Evolutionary conservation across 1,140 invertebrate species (phyloP), one percentile per base, ranked within the genome.

Genomic region (Drepana arcuata): DNA sequence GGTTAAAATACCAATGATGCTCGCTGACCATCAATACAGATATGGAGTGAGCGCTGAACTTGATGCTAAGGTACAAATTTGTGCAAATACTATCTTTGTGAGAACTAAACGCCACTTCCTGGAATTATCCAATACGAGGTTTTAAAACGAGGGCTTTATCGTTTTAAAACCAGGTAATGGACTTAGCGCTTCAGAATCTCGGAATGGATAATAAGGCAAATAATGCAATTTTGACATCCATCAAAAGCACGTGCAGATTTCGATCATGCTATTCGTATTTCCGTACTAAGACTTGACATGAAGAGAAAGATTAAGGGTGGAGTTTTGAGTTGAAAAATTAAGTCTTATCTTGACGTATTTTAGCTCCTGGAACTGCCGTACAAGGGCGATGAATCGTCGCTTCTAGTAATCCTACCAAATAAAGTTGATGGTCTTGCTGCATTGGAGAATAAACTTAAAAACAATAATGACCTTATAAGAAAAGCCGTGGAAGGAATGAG

Each of bases 361-460:
- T 14, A 80, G 72, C 41, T 80, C 11, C 28, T 80, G 6, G 62
- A 72, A 63, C 36, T 80, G 16, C 53, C 56, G 2, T 75, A 78
- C 16, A 49, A 54, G 49, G 73, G 69, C 11, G 53, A 65, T 7
- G 47, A 70, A 34, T 41, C 71, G 2, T 64, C 68, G 1, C 41
- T 74, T 15, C 7, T 74, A 10, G 43, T 79, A 16, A 50, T 73
- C 0, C 38, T 80, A 1, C 75, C 75, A 1, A 67, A 65, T 25
- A 30, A 75, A 31, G 27, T 72, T 13, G 69, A 72, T 2, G 75
- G 71, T 7, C 42, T 80, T 13, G 11, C 32, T 4, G 31, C 44
- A 14, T 30, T 80, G n/a, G 23, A 54, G 35, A 40, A 65, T 25
- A 75, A 70, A 53, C 30, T 80, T 9, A 59, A 57, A 23, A 41